A percentile compares a stretch with the other conserved stretches of the same genome.
These are phyloP conservation scores for Corythaixoides concolor DNA, from an alignment of 2,113 vertebrate genomes.

Conservation along the genomic window DNA sequence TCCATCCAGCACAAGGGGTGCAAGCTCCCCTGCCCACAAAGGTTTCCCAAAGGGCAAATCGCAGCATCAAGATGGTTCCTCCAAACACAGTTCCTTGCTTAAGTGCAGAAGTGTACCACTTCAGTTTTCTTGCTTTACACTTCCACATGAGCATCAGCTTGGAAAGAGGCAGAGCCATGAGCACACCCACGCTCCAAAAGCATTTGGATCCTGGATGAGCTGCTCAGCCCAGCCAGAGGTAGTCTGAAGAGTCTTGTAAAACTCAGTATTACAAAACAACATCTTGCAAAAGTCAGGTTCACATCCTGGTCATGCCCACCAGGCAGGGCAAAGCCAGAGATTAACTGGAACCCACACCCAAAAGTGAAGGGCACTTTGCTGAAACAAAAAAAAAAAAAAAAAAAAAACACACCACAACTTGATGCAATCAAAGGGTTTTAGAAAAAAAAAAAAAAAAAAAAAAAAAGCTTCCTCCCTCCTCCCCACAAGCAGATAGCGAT, in stretches of 20 bases:
- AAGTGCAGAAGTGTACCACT: not conserved
- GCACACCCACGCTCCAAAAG: not conserved
- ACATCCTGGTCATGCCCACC: not conserved
- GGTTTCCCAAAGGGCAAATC: not conserved
- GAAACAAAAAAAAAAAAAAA: no score
- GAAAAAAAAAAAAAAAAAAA: not conserved
- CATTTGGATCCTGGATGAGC: not conserved
- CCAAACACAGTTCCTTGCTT: not conserved
- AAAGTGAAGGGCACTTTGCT: not conserved
- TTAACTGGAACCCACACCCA: slow-evolving; percentile 37
- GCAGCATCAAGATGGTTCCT: not conserved
- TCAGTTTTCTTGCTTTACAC: not conserved
- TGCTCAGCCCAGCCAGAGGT: not conserved
- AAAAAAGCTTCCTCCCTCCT: not conserved
- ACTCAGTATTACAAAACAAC: slow-evolving; percentile 12
- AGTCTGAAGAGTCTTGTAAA: not conserved
- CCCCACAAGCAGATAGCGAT: not conserved
- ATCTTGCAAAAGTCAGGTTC: slow-evolving; percentile 1
- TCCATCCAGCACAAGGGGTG: not conserved
- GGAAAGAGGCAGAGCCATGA: not conserved
- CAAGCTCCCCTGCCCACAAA: not conserved
- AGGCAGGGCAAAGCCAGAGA: not conserved
- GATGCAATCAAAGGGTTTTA: slow-evolving; percentile 34
- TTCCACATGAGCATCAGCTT: not conserved
- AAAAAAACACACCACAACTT: slow-evolving; percentile 7